These are phyloP conservation scores for Malthinus flaveolus DNA, from an alignment of 2,888 invertebrate species.

Conservation along the genomic window DNA sequence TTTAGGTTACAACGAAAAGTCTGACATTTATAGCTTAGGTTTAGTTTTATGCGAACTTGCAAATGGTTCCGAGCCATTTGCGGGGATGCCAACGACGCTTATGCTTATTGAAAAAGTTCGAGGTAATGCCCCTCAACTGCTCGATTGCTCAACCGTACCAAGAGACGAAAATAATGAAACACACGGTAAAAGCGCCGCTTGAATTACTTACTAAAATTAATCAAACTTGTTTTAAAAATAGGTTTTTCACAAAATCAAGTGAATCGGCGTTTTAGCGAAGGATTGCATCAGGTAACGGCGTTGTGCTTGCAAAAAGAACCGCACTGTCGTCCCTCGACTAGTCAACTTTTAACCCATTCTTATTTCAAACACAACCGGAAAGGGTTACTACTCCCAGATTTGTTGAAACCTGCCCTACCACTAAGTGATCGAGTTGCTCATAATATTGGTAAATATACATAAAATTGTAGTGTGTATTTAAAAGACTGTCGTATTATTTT, in stretches of 20 bases:
- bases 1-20: constrained; percentile 82
- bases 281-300: constrained; percentile 78
- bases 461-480: background rate
- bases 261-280: constrained; percentile 69
- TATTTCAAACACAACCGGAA: constrained; percentile 74
- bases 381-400: constrained; percentile 63
- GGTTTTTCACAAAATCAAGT: constrained; percentile 52
- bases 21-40: constrained; percentile 91
- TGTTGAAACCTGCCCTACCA: constrained; percentile 70
- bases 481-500: constrained; percentile 39
- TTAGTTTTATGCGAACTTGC: constrained; percentile 86
- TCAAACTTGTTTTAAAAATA: constrained; percentile 30
- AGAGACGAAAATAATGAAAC: constrained; percentile 50
- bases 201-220: background rate
- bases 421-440: constrained; percentile 61
- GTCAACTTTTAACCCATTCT: constrained; percentile 71
- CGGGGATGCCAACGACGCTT: constrained; percentile 81
- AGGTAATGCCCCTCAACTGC: constrained; percentile 74
- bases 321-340: constrained; percentile 68
- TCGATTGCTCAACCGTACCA: constrained; percentile 75
- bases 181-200: constrained; percentile 39
- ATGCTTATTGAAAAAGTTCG: constrained; percentile 90
- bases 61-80: constrained; percentile 87
- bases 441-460: constrained; percentile 57
- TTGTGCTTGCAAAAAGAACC: constrained; percentile 72